Base-by-base conservation (phyloP, 2,888 invertebrate species). In the Ellobium chinense region DNA sequence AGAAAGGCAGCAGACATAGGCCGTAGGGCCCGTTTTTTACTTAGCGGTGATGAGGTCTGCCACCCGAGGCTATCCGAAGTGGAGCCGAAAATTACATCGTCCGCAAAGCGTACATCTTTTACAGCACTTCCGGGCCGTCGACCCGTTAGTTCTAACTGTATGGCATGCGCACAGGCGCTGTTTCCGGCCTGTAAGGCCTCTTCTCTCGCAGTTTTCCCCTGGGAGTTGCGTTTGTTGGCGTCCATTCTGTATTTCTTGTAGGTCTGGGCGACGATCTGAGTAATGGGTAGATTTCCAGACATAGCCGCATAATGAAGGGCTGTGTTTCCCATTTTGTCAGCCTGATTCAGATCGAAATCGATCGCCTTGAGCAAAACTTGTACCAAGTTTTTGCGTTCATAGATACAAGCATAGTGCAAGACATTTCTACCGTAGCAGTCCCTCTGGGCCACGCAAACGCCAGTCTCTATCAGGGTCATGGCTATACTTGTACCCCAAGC, bases 401-500 rank as follows among this genome's bases (percentile, higher is more conserved):
- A 90, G 7, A 92, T 88, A 79, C 90, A 91, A 3, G 92, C 91
- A 81, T 91, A 89, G 84, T 92, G 92, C 70, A 92, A 85, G 14
- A 90, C 91, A 69, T 90, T 92, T 62, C 91, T 82, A 21, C 91
- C 92, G 31, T 85, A 85, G 31, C 84, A 85, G 83, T 93, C 93
- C 36, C 84, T 78, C 0, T 77, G 79, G 37, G 85, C 86, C 31
- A 91, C 73, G 12, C 78, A 75, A 5, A 91, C 92, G 1, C 91
- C 92, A 39, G 89, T 87, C 84, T 92, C 92, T n/a, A 93, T 87
- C 36, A 93, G 84, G 29, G 88, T 85, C 62, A 91, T 86, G 39
- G 91, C 90, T n/a, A 92, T 84, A 18, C 92, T 91, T 9, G 88
- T 87, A 1, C 90, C 91, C 91, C 92, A 92, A 0, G 79, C 73